These are phyloP conservation scores for Catharus ustulatus DNA, from an alignment of 2,797 vertebrate species.

Conservation along the genomic window DNA sequence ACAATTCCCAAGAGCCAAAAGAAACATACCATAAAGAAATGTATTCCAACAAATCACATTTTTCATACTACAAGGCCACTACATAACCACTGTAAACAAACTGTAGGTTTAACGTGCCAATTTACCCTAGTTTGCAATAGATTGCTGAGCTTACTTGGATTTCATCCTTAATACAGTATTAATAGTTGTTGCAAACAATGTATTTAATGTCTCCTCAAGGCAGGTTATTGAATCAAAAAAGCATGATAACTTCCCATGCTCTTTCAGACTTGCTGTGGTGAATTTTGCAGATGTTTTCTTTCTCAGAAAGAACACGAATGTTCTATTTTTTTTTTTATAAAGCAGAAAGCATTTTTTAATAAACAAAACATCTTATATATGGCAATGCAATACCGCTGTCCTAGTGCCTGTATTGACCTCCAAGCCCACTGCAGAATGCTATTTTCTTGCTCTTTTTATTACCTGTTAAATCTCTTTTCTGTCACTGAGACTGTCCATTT, in stretches of 20 bases:
- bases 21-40: neutral
- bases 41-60: neutral
- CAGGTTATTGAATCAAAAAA: neutral
- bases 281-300: neutral
- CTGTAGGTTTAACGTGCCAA: neutral
- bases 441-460: neutral
- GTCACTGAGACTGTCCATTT: neutral
- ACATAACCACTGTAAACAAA: neutral
- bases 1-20: neutral
- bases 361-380: neutral
- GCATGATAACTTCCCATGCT: neutral
- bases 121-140: neutral
- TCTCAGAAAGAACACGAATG: accelerated
- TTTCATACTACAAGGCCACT: neutral
- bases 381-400: neutral
- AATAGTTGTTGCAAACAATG: neutral
- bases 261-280: neutral
- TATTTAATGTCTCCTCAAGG: neutral
- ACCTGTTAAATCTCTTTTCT: neutral
- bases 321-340: neutral
- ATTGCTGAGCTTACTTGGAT: neutral
- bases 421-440: neutral
- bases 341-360: neutral
- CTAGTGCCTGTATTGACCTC: neutral
- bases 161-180: neutral